Evolutionary conservation across 2,797 vertebrate species (phyloP).

Genomic region (Rousettus madagascariensis): DNA sequence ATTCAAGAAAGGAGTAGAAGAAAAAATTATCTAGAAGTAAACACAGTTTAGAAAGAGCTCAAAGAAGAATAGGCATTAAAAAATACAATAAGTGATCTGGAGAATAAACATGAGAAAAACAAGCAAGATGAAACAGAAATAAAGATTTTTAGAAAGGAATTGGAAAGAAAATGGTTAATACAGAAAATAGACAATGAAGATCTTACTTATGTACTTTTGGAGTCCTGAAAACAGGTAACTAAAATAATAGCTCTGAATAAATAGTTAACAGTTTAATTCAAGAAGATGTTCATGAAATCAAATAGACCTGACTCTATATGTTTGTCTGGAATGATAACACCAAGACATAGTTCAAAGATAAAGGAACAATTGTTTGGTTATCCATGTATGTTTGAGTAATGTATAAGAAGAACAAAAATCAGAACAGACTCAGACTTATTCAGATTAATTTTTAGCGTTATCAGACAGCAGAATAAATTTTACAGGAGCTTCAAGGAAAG

Average conservation of each 20-base stretch:
- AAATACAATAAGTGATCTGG: background rate
- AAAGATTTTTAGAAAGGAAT: background rate
- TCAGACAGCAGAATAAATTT: background rate
- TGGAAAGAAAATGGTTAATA: slow-evolving; percentile 23
- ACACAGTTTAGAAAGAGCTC: background rate
- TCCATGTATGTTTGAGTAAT: background rate
- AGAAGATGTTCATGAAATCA: background rate
- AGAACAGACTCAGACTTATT: background rate
- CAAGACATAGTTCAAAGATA: background rate
- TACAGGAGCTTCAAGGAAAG: background rate
- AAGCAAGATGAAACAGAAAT: background rate
- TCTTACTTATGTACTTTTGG: background rate
- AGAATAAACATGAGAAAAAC: background rate
- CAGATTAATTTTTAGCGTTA: background rate
- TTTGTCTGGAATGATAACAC: background rate
- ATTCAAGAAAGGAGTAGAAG: background rate
- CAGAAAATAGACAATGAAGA: background rate
- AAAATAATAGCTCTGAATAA: background rate
- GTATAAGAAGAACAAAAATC: background rate
- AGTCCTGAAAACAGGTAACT: background rate
- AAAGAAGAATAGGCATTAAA: background rate
- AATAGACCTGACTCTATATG: background rate
- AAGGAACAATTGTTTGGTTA: background rate
- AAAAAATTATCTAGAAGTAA: background rate
- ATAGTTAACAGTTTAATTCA: slow-evolving; percentile 17